phyloP scores from a whole-genome alignment of 2,797 vertebrate species.

The Cyclura pinguis region DNA sequence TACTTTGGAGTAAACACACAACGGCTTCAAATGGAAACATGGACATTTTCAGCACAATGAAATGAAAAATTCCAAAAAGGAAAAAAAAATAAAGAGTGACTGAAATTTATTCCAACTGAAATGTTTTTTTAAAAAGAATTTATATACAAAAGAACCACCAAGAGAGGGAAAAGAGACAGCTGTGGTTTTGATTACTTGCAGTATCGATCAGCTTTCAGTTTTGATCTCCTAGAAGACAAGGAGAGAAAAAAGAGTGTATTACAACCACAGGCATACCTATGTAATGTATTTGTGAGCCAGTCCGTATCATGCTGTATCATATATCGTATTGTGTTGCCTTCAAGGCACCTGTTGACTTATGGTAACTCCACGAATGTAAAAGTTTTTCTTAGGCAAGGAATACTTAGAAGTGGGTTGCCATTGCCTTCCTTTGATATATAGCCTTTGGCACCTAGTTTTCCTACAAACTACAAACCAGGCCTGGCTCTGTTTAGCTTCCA shows the following conservation, averaged over 20 bases:
- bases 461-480: too few relatives aligned
- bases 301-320: too few relatives aligned
- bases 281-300: background rate
- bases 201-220: conserved; percentile 97
- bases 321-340: too few relatives aligned
- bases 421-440: too few relatives aligned
- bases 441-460: too few relatives aligned
- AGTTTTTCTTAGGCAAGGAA: too few relatives aligned
- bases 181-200: conserved; percentile 87
- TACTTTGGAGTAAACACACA: background rate
- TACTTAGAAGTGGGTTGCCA: too few relatives aligned
- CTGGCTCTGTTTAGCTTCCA: too few relatives aligned
- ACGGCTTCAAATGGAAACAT: background rate
- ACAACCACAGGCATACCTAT: background rate
- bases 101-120: conserved; percentile 11
- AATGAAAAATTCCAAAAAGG: background rate
- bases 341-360: too few relatives aligned
- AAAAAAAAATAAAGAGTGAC: conserved; percentile 9
- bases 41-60: background rate
- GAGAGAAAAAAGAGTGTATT: conserved; percentile 50
- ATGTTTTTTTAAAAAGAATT: conserved; percentile 9
- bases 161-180: conserved; percentile 9
- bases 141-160: background rate
- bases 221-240: conserved; percentile 87
- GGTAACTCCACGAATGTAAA: too few relatives aligned